These are phyloP conservation scores for Pomacea maculata DNA, from an alignment of 1,140 invertebrate species.

Conservation along the genomic window DNA sequence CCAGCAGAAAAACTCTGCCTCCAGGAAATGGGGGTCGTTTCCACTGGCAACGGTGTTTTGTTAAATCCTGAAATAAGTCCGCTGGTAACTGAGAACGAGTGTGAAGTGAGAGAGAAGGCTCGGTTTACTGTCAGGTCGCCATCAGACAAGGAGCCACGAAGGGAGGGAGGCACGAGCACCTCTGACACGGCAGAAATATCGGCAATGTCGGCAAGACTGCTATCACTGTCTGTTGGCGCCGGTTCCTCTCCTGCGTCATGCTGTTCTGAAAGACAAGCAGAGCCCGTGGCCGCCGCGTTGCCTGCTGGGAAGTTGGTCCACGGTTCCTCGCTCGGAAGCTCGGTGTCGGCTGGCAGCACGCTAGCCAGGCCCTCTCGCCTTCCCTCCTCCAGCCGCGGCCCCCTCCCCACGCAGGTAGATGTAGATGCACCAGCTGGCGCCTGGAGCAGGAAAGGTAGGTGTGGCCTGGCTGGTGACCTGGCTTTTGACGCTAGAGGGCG, in stretches of 20 bases:
- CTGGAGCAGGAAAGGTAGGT: constrained; percentile 10
- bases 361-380: constrained; percentile 15
- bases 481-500: background rate
- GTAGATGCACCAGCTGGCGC: no score
- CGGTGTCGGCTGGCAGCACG: constrained; percentile 12
- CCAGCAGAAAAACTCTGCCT: no score
- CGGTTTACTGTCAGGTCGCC: background rate
- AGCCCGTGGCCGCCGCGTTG: constrained; percentile 1
- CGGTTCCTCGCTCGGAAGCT: constrained; percentile 10
- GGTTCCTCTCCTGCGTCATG: constrained; percentile 16
- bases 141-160: background rate
- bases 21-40: no score
- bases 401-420: constrained; percentile 4
- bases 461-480: constrained; percentile 1
- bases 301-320: constrained; percentile 17
- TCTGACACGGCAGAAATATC: constrained; percentile 7
- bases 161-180: background rate
- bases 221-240: background rate
- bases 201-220: constrained; percentile 8
- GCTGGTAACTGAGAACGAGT: no score
- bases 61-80: no score
- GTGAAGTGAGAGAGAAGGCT: no score
- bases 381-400: background rate
- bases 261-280: constrained; percentile 19
- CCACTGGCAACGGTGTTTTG: no score